Evolutionary conservation across 2,888 invertebrate species (phyloP), one percentile per base, ranked within the genome.

Genomic region (Rhabditoides inermis): DNA sequence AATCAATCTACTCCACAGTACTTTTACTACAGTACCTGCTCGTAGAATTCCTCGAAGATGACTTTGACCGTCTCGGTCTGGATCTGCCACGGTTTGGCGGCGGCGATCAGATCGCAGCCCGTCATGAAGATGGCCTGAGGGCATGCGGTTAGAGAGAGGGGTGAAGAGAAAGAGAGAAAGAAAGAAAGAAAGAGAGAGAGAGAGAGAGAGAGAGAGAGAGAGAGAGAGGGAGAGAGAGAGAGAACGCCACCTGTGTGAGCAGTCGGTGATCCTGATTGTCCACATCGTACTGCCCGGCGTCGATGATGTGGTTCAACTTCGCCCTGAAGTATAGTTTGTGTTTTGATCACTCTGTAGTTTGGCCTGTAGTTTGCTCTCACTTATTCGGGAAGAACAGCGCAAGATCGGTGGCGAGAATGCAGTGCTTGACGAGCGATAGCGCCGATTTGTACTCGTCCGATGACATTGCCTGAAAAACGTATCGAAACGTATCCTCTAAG

Each of bases 341-440:
- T n/a, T n/a, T n/a, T n/a, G n/a, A n/a, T n/a, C n/a, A n/a, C n/a
- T n/a, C n/a, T n/a, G n/a, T n/a, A n/a, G n/a, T n/a, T n/a, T n/a
- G n/a, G n/a, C n/a, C n/a, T 45, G 35, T 1, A 50, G 42, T 12
- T 25, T 35, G 22, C 18, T 50, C 27, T 70, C 82, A 82, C 73
- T 84, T 83, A 77, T 88, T 88, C 0, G 85, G 84, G 72, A 88
- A 88, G 78, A 88, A 88, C 1, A 84, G 78, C 0, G 87, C 88
- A 63, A 88, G 78, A 74, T 89, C 88, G 1, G 88, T 89, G 0
- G 88, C 88, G 47, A 88, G 78, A 66, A 89, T 88, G 75, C 87
- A 87, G 67, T 87, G 86, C 65, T 86, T 85, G 49, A 88, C 84
- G 54, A 84, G 82, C 35, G 85, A 82, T 47, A 89, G 77, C 1